Conservation (phyloP, 2,797 vertebrate species). For the Gymnoscopelus microlampas region DNA sequence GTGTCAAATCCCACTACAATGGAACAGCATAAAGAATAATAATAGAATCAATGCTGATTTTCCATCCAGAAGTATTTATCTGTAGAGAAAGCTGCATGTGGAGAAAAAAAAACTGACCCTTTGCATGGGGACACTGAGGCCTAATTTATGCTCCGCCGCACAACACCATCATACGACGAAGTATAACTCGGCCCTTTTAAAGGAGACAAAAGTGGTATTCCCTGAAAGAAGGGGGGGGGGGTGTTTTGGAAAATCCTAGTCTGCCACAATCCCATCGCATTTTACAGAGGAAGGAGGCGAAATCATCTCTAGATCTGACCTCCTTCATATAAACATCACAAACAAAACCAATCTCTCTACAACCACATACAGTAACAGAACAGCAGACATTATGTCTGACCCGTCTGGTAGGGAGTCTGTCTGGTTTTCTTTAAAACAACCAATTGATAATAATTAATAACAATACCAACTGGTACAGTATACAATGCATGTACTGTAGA, state of each 20-base stretch:
- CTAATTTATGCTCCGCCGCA: no score
- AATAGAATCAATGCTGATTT: constrained; percentile 35
- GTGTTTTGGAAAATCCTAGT: constrained; percentile 69
- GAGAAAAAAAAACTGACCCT: constrained; percentile 37
- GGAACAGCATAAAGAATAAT: constrained; percentile 5
- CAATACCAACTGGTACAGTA: constrained; percentile 5
- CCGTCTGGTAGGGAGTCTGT: constrained; percentile 49
- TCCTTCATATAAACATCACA: constrained; percentile 64
- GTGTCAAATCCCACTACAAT: constrained; percentile 64
- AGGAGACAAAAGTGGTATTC: constrained; percentile 64
- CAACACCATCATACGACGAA: no score
- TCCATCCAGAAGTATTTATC: constrained; percentile 27
- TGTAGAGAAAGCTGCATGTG: constrained; percentile 45
- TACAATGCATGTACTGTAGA: constrained; percentile 11
- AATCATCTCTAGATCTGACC: constrained; percentile 28
- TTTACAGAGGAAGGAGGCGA: constrained; percentile 55
- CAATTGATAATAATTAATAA: background rate
- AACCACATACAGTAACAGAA: constrained; percentile 63
- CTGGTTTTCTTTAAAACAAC: constrained; percentile 29
- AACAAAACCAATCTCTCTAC: constrained; percentile 67
- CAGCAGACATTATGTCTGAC: constrained; percentile 59
- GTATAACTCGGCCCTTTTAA: background rate
- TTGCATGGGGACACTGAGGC: constrained; percentile 17
- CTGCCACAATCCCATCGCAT: constrained; percentile 79
- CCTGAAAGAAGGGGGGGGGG: constrained; percentile 52